Evolutionary conservation across 2,113 vertebrate species (phyloP).

Genomic region (Cyprinodon brontotheroides): DNA sequence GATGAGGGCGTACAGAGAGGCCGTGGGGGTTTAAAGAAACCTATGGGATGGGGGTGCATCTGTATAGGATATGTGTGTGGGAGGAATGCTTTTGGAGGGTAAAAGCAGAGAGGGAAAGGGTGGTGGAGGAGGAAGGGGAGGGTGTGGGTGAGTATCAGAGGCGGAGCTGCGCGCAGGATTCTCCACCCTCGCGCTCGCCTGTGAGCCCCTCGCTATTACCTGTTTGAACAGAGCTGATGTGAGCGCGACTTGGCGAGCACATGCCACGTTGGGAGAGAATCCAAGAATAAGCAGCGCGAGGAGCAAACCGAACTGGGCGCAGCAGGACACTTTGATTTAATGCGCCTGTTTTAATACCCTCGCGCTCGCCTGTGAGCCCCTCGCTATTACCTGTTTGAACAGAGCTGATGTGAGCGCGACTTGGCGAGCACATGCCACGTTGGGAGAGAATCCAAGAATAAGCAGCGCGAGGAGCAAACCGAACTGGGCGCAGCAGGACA

Average conservation of each 20-base stretch:
- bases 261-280: slow-evolving; percentile 50
- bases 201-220: slow-evolving; percentile 63
- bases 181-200: slow-evolving; percentile 45
- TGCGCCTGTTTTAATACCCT: slow-evolving; percentile 31
- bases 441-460: slow-evolving; percentile 32
- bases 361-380: slow-evolving; percentile 38
- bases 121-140: not conserved
- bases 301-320: not conserved
- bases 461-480: slow-evolving; percentile 24
- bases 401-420: slow-evolving; percentile 52
- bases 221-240: slow-evolving; percentile 60
- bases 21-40: slow-evolving; percentile 15
- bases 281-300: slow-evolving; percentile 32
- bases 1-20: slow-evolving; percentile 20
- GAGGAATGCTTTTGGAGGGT: slow-evolving; percentile 8
- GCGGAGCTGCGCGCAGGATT: slow-evolving; percentile 53
- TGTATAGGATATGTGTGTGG: not conserved
- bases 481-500: slow-evolving; percentile 26
- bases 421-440: slow-evolving; percentile 60
- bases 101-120: not conserved
- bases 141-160: slow-evolving; percentile 3
- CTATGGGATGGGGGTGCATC: slow-evolving; percentile 6
- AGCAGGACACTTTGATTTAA: slow-evolving; percentile 25
- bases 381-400: slow-evolving; percentile 70
- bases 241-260: slow-evolving; percentile 56